Evolutionary conservation across 2,113 vertebrate species (phyloP).

Genomic region (Saccopteryx bilineata): DNA sequence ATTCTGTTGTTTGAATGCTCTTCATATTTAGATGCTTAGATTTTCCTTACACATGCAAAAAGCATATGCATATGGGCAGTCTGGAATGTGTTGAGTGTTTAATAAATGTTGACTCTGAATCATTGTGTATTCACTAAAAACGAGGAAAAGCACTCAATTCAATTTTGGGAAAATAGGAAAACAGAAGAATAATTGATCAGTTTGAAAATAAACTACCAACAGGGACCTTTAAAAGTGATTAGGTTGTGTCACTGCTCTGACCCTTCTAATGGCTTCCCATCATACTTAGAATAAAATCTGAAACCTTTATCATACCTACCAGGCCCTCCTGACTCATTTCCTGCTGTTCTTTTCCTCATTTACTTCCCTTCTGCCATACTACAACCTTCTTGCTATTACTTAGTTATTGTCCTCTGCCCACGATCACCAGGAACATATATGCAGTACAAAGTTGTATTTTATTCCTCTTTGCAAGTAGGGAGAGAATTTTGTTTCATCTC

Average conservation of each 20-base stretch:
- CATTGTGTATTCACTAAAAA: conserved; percentile 5
- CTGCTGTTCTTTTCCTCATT: background rate
- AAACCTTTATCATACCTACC: background rate
- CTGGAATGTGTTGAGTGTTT: background rate
- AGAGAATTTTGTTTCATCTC: background rate
- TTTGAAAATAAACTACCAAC: background rate
- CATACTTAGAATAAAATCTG: background rate
- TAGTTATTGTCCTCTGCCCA: background rate
- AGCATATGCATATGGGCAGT: background rate
- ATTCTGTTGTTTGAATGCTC: background rate
- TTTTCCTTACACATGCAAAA: background rate
- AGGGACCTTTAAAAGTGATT: background rate
- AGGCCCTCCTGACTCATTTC: background rate
- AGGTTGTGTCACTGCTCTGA: background rate
- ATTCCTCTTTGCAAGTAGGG: background rate
- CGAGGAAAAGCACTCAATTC: background rate
- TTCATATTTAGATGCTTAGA: conserved; percentile 4
- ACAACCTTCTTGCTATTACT: background rate
- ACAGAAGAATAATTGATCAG: background rate
- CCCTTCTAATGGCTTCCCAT: background rate
- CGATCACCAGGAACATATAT: background rate
- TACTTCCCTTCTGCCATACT: background rate
- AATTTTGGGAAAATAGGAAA: background rate
- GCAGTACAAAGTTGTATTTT: background rate
- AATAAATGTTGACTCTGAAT: background rate